Evolutionary conservation across 2,888 invertebrate species (phyloP).

Genomic region (Xestia rhomboidea): DNA sequence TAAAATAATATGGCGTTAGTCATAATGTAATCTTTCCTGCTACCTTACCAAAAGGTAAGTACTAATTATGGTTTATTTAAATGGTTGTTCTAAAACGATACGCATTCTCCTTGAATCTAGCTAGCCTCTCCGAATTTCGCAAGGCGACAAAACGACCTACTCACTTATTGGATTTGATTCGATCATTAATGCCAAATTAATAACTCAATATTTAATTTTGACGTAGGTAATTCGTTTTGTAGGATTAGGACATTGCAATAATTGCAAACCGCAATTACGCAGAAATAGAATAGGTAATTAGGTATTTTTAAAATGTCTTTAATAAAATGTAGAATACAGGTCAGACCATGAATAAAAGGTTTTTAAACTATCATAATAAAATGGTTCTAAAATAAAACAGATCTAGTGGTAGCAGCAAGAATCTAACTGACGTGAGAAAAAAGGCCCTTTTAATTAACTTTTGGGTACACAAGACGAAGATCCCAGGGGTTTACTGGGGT

Average conservation of each 20-base stretch:
- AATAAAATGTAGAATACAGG: background rate
- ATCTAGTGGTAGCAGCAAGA: conserved; percentile 1
- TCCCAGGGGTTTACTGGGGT: conserved; percentile 59
- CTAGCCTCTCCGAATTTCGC: background rate
- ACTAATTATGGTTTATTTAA: background rate
- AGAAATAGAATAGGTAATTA: background rate
- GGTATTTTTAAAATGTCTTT: background rate
- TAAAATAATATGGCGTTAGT: background rate
- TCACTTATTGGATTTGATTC: background rate
- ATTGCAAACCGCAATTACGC: background rate
- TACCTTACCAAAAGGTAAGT: background rate
- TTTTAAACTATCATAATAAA: conserved; percentile 12
- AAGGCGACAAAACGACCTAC: background rate
- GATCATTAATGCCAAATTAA: background rate
- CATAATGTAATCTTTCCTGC: background rate
- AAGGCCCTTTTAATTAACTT: conserved; percentile 57
- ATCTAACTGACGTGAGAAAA: conserved; percentile 27
- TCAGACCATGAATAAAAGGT: background rate
- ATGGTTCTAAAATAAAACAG: conserved; percentile 2
- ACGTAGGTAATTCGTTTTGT: too few species aligned
- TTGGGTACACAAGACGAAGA: conserved; percentile 50
- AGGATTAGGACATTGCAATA: background rate
- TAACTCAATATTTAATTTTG: too few species aligned
- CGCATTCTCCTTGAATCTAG: background rate
- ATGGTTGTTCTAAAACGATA: background rate